Percentiles rank a stretch among this genome's conserved stretches.
Conservation (phyloP, 92 coral and sea anemone genomes). For the Siderastrea siderea region DNA sequence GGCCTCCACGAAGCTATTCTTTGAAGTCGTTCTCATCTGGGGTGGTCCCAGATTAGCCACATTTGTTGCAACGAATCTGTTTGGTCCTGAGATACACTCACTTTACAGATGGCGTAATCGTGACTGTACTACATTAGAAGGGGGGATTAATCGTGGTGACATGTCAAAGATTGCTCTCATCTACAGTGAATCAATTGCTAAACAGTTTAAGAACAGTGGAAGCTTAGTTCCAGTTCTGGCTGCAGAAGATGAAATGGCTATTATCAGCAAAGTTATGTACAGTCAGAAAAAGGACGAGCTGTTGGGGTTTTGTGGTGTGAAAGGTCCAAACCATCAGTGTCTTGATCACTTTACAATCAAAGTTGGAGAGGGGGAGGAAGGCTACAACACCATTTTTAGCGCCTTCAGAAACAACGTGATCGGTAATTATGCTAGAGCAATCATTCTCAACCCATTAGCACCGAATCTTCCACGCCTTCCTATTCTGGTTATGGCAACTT, state of each 20-base stretch:
- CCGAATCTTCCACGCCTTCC: conserved; percentile 28
- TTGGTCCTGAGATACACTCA: conserved; percentile 61
- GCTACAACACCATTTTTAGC: conserved; percentile 38
- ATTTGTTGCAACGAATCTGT: conserved; percentile 38
- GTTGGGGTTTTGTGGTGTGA: conserved; percentile 63
- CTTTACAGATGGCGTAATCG: conserved; percentile 38
- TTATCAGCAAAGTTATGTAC: conserved; percentile 55
- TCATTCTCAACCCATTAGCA: conserved; percentile 31
- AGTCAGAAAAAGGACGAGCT: conserved; percentile 44
- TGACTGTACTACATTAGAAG: conserved; percentile 36
- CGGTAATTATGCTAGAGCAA: conserved; percentile 35
- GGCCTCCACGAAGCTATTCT: conserved; percentile 57
- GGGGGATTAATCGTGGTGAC: conserved; percentile 43
- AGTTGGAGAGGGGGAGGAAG: conserved; percentile 62
- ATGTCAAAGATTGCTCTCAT: conserved; percentile 23
- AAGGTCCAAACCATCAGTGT: conserved; percentile 49
- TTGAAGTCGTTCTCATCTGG: conserved; percentile 60
- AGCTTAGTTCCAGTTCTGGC: conserved; percentile 55
- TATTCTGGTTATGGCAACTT: conserved; percentile 43
- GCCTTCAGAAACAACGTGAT: conserved; percentile 39
- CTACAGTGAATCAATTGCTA: conserved; percentile 27
- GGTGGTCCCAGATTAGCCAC: conserved; percentile 54
- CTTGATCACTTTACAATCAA: conserved; percentile 47
- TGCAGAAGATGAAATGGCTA: conserved; percentile 66
- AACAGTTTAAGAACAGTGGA: conserved; percentile 19